A percentile compares a stretch with the other conserved stretches of the same genome.
Evolutionary conservation across 2,888 invertebrate species (phyloP).

Genomic region (Xestia xanthographa): DNA sequence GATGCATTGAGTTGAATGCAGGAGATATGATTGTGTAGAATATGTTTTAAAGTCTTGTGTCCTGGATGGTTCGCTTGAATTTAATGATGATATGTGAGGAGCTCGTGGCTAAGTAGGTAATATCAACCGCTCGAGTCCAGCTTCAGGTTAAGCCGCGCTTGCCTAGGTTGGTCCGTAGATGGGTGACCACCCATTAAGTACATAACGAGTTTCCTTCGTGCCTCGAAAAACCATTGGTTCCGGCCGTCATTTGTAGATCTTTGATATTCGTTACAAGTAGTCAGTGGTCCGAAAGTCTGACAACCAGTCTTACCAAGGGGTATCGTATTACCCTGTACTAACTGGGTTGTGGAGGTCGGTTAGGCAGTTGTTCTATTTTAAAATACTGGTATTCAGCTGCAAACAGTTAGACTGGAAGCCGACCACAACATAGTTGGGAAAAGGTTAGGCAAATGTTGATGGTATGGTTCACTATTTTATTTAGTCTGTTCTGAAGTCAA

Average conservation of each 20-base stretch:
- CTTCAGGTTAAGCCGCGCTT: not conserved
- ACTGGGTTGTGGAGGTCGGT: no score
- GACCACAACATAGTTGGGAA: not conserved
- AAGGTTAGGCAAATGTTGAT: not conserved
- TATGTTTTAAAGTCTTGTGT: not conserved
- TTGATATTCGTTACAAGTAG: no score
- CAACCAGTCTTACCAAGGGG: no score
- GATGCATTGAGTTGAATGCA: not conserved
- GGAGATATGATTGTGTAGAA: not conserved
- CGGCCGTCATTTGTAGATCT: no score
- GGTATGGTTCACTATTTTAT: not conserved
- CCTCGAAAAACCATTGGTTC: no score
- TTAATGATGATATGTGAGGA: not conserved
- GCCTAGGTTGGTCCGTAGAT: no score
- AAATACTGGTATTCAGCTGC: no score
- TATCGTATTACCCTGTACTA: no score
- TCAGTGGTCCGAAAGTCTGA: no score
- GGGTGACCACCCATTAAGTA: no score
- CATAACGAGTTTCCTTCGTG: no score
- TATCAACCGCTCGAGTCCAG: not conserved
- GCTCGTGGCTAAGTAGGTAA: not conserved
- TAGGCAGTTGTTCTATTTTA: no score
- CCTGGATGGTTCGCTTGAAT: not conserved
- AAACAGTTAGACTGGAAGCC: not conserved
- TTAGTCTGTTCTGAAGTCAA: not conserved